Base-by-base conservation (phyloP, 1,140 invertebrate species). In the Drosophila punjabiensis region DNA sequence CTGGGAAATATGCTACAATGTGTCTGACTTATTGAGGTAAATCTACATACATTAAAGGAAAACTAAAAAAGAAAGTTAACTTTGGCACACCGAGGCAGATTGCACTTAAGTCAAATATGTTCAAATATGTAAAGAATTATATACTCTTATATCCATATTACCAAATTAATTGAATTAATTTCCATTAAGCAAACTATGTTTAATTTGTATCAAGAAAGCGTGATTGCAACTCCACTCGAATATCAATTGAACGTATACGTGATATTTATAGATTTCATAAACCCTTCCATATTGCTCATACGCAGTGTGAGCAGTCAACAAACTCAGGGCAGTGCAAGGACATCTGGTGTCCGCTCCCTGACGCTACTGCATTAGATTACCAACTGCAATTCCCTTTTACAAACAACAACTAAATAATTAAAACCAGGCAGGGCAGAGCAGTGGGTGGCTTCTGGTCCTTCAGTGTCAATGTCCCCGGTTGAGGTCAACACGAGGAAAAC, bases 381-480 rank as follows among this genome's bases (percentile, higher is more conserved):
- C 37, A 47, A 28, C 11, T 35, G 47, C 45, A 73, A 73, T 64
- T 60, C 60, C 56, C 33, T 69, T 33, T 14, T 10, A 32, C 10
- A 70, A 69, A 70, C 65, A 78, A 78, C 43, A 78, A 78, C 50
- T 30, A 56, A 62, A 33, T 59, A 77, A 77, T 56, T 41, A 56
- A 52, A 30, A 55, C 20, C 48, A n/a, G 30, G 33, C 10, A n/a
- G 37, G 11, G n/a, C 16, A 16, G 48, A n/a, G 48, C 20, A 20
- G 37, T 56, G 50, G 33, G 58, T 45, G 16, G 59, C 9, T 10
- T 3, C 1, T 33, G 14, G 13, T 32, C n/a, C 13, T 33, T 7
- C 6, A 13, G 32, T 18, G 64, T 69, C 76, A 69, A 50, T 61
- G 75, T 33, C 28, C 76, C 24, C 50, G 11, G 16, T 13, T 50